Percentiles rank a stretch among this genome's conserved stretches.
Evolutionary conservation across 2,888 invertebrate genomes (phyloP).

Genomic region (Campaea margaritaria): DNA sequence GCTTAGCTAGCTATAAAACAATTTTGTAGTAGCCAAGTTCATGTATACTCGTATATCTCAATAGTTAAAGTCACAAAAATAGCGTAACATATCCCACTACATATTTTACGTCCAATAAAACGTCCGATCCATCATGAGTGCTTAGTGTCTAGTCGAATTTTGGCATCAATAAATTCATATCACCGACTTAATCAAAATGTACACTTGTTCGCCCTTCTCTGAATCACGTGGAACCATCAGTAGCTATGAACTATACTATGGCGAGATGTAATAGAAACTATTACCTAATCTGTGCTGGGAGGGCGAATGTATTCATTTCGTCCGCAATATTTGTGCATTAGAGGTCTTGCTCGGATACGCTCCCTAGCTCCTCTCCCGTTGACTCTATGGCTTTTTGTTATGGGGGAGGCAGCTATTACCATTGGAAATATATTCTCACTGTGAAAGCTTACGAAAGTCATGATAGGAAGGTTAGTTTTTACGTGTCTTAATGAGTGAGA

Average conservation of each 20-base stretch:
- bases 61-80: slow-evolving; percentile 24
- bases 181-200: slow-evolving; percentile 79
- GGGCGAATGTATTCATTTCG: slow-evolving; percentile 82
- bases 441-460: neutral
- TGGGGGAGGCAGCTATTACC: slow-evolving; percentile 58
- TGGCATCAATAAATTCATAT: slow-evolving; percentile 74
- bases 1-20: too few relatives aligned
- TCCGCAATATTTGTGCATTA: slow-evolving; percentile 85
- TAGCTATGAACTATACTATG: slow-evolving; percentile 21
- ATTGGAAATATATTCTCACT: slow-evolving; percentile 29
- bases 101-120: slow-evolving; percentile 55
- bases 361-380: slow-evolving; percentile 60
- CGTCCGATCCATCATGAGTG: slow-evolving; percentile 56
- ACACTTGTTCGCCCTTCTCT: slow-evolving; percentile 59
- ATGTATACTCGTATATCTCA: slow-evolving; percentile 1
- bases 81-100: slow-evolving; percentile 17
- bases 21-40: too few relatives aligned
- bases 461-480: neutral
- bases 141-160: slow-evolving; percentile 59
- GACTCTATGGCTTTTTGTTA: slow-evolving; percentile 68
- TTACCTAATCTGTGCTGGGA: slow-evolving; percentile 38
- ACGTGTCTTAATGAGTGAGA: neutral
- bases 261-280: slow-evolving; percentile 29
- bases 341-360: slow-evolving; percentile 82
- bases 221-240: slow-evolving; percentile 33